Percentiles rank a stretch among this genome's conserved stretches.
These are phyloP conservation scores for Hypsopygia costalis DNA, from an alignment of 2,888 invertebrate genomes.

Conservation along the genomic window DNA sequence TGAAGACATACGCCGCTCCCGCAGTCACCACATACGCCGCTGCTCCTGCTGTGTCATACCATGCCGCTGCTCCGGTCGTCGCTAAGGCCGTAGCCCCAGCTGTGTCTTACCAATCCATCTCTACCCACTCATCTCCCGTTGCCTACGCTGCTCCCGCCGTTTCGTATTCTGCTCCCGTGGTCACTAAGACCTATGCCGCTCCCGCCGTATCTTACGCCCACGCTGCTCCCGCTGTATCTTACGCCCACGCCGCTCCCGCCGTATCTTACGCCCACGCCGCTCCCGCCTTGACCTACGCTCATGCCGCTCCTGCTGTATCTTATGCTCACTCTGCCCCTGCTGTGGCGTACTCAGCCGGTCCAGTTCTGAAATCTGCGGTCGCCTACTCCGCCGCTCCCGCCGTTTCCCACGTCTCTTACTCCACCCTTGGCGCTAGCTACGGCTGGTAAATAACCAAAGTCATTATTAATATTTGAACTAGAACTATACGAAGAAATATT, in stretches of 20 bases:
- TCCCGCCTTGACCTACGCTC: slow-evolving; percentile 28
- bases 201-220: slow-evolving; percentile 27
- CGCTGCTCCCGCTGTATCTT: slow-evolving; percentile 22
- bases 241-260: slow-evolving; percentile 16
- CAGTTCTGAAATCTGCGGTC: slow-evolving; percentile 20
- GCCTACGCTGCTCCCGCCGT: slow-evolving; percentile 48
- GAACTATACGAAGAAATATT: slow-evolving; percentile 1
- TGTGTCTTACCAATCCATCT: slow-evolving; percentile 37
- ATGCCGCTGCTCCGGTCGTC: slow-evolving; percentile 19
- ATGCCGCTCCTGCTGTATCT: slow-evolving; percentile 22
- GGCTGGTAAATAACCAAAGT: slow-evolving; percentile 10
- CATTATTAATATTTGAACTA: slow-evolving; percentile 7
- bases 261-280: slow-evolving; percentile 28
- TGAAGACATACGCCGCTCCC: slow-evolving; percentile 42
- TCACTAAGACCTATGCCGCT: slow-evolving; percentile 38
- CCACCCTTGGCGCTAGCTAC: slow-evolving; percentile 11
- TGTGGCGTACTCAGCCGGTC: slow-evolving; percentile 25
- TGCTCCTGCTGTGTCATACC: slow-evolving; percentile 20
- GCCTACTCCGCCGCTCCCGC: slow-evolving; percentile 19
- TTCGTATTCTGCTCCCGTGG: slow-evolving; percentile 21
- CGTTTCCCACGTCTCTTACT: slow-evolving; percentile 20
- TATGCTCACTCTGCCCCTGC: slow-evolving; percentile 23
- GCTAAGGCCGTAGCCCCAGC: slow-evolving; percentile 44
- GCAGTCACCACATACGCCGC: slow-evolving; percentile 33
- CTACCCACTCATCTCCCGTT: slow-evolving; percentile 55